Conservation (phyloP, 2,797 vertebrate genomes). For the Brachyalestes nurse region DNA sequence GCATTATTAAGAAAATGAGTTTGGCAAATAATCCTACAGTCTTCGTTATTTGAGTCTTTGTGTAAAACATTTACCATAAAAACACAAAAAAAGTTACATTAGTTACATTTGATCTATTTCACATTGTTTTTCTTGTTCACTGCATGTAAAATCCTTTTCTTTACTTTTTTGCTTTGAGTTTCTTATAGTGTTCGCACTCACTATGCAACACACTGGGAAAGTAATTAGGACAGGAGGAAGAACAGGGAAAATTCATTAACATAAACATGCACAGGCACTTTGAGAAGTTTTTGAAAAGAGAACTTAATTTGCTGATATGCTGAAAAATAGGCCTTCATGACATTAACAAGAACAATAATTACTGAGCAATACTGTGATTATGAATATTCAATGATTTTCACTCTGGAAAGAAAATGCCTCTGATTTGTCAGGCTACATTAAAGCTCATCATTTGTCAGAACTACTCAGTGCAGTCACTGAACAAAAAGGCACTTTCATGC, state of each 20-base stretch:
- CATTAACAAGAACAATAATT: background rate
- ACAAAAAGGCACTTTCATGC: background rate
- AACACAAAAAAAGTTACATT: no score
- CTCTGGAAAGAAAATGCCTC: background rate
- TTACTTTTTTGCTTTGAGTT: background rate
- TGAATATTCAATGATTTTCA: background rate
- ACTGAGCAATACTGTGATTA: background rate
- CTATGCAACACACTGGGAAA: constrained; percentile 1
- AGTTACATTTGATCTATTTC: no score
- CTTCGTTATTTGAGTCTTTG: no score
- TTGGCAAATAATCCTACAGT: no score
- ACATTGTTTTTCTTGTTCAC: constrained; percentile 24
- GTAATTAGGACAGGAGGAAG: constrained; percentile 32
- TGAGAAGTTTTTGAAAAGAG: background rate
- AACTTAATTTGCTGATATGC: background rate
- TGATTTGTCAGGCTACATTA: background rate
- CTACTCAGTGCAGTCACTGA: background rate
- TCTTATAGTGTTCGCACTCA: background rate
- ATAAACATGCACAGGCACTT: background rate
- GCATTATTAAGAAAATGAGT: no score
- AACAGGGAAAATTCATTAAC: background rate
- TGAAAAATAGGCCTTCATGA: background rate
- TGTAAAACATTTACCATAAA: no score
- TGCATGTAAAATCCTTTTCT: background rate
- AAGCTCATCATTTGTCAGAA: background rate